Evolutionary conservation across 1,140 invertebrate genomes (phyloP), one percentile per base, ranked within the genome.

Genomic region (Lepidurus packardi): DNA sequence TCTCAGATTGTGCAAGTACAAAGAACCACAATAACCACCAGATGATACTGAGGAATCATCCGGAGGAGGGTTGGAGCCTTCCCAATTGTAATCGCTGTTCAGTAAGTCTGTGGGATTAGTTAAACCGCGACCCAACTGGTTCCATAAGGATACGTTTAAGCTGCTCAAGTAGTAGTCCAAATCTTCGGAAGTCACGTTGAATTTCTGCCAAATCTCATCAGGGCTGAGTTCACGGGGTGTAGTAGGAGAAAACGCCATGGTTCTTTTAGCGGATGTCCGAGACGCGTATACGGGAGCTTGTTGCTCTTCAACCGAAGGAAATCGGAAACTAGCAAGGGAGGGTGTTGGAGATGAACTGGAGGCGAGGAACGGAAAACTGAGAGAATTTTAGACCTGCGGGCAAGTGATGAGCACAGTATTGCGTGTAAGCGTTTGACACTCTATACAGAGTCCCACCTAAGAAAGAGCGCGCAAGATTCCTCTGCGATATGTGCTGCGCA

Each of bases 131-230:
- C 25, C 65, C 6, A 34, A 16, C 76, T 45, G 24, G 34, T 77
- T 77, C 41, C 65, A 65, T 34, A 77, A n/a, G 44, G 65, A 9
- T 2, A 77, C 43, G 25, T 25, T 65, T 9, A 73, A 25, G 73
- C 34, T 47, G 34, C 75, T 78, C 13, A 78, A 41, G 24, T 24
- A 78, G 24, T 78, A 78, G 47, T 78, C 73, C 24, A 78, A 42
- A 43, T 78, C 78, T 13, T 78, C 78, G 13, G 74, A 73, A 16
- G 78, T 78, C 6, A 78, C 75, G 44, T 78, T 78, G 43, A 47
- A 73, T 25, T 24, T 47, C 1, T 53, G 24, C 41, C 74, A 45
- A 21, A 75, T 45, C 25, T 78, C 78, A 24, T 53, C 34, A 43
- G 53, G 16, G 53, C 53, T 65, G 16, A 65, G 53, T 65, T 65